These are phyloP conservation scores for Drosophila kanekoi DNA, from an alignment of 2,888 invertebrate species.

Conservation along the genomic window DNA sequence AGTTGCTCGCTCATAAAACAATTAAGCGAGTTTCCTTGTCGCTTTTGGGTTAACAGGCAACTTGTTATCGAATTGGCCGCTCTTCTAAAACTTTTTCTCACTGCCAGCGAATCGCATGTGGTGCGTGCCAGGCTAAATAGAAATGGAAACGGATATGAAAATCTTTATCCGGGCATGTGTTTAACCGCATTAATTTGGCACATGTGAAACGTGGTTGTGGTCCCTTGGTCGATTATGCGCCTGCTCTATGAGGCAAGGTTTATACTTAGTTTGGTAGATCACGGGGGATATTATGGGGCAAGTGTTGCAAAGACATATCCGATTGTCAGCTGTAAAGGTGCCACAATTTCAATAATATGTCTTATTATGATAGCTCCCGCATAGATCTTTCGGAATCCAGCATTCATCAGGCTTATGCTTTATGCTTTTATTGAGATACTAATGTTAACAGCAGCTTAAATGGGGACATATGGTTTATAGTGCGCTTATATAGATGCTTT, in stretches of 20 bases:
- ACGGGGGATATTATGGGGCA: not conserved
- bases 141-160: slow-evolving; percentile 18
- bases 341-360: not conserved
- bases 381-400: too few relatives aligned
- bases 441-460: too few relatives aligned
- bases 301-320: slow-evolving; percentile 3
- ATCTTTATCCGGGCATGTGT: slow-evolving; percentile 13
- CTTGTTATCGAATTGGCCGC: slow-evolving; percentile 40
- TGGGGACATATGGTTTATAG: too few relatives aligned
- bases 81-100: slow-evolving; percentile 32
- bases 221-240: not conserved
- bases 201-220: slow-evolving; percentile 15
- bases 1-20: slow-evolving; percentile 41
- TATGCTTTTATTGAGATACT: too few relatives aligned
- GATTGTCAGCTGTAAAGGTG: not conserved
- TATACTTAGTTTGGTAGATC: not conserved
- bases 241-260: not conserved
- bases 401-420: too few relatives aligned
- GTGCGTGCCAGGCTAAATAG: slow-evolving; percentile 24
- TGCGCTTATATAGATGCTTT: too few relatives aligned
- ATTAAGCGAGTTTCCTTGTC: slow-evolving; percentile 72
- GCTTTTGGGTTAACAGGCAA: slow-evolving; percentile 30
- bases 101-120: not conserved
- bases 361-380: too few relatives aligned
- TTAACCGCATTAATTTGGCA: slow-evolving; percentile 44